Evolutionary conservation across 2,113 vertebrate species (phyloP).

Genomic region (Callionymus lyra): DNA sequence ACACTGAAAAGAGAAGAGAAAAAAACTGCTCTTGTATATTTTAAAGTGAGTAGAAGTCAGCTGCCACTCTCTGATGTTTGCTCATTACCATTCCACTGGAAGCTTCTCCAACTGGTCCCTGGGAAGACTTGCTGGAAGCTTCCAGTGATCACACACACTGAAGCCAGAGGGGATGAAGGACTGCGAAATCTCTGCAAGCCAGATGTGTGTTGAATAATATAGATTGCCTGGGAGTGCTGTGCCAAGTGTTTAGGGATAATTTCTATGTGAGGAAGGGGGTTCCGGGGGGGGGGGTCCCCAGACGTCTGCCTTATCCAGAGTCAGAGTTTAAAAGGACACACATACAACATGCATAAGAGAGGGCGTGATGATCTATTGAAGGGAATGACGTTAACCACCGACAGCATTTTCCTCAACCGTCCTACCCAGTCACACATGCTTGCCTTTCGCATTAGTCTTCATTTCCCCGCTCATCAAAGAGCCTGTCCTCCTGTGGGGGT

Average conservation of each 20-base stretch:
- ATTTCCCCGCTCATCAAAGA: slow-evolving; percentile 52
- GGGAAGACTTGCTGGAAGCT: slow-evolving; percentile 19
- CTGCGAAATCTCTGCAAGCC: slow-evolving; percentile 44
- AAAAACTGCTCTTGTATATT: too few relatives aligned
- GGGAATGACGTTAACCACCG: too few relatives aligned
- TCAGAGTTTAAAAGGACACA: slow-evolving; percentile 22
- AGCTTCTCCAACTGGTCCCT: slow-evolving; percentile 13
- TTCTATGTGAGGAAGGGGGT: slow-evolving; percentile 29
- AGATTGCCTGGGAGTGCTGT: slow-evolving; percentile 21
- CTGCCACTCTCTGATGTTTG: slow-evolving; percentile 26
- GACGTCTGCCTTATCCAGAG: slow-evolving; percentile 18
- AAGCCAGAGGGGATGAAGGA: slow-evolving; percentile 18
- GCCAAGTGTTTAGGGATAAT: slow-evolving; percentile 27
- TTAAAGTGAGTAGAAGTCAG: slow-evolving; percentile 2
- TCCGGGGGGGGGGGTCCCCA: slow-evolving; percentile 24
- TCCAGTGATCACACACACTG: slow-evolving; percentile 26
- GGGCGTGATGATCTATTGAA: neutral
- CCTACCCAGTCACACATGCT: too few relatives aligned
- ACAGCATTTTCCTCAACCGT: too few relatives aligned
- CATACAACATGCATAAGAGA: slow-evolving; percentile 20
- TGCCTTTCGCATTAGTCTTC: slow-evolving; percentile 45
- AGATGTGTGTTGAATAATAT: slow-evolving; percentile 57
- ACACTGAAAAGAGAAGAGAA: too few relatives aligned
- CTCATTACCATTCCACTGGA: slow-evolving; percentile 29
- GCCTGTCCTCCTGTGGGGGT: slow-evolving; percentile 31